phyloP scores from a whole-genome alignment of 2,888 invertebrate genomes.

The Rhogogaster chlorosoma region DNA sequence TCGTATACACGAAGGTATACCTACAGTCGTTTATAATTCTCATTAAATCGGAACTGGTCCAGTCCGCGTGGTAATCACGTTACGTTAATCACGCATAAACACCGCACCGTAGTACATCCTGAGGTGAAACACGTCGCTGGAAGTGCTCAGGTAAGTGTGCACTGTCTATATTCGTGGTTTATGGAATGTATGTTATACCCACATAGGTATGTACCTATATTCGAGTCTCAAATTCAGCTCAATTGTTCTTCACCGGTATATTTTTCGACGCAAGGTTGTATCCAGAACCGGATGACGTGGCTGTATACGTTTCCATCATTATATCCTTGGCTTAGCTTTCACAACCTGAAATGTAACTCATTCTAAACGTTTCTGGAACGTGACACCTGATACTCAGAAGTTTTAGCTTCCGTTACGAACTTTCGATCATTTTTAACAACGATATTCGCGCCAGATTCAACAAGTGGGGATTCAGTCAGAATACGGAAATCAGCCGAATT shows the following conservation, averaged over 20 bases:
- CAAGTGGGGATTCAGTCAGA: background rate
- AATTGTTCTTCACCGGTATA: slow-evolving; percentile 4
- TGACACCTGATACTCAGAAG: background rate
- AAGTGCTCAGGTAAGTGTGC: slow-evolving; percentile 21
- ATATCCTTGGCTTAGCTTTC: background rate
- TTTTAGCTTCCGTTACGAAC: background rate
- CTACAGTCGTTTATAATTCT: slow-evolving; percentile 28
- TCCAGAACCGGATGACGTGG: background rate
- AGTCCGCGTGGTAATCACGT: slow-evolving; percentile 32
- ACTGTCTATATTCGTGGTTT: background rate
- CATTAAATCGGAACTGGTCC: slow-evolving; percentile 34
- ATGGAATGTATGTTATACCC: background rate
- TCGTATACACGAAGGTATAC: background rate
- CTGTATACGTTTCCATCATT: slow-evolving; percentile 1
- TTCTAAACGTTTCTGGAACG: background rate
- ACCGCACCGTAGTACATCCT: background rate
- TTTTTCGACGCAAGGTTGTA: slow-evolving; percentile 10
- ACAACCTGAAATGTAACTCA: slow-evolving; percentile 23
- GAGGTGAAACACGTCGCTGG: slow-evolving; percentile 2
- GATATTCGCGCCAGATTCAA: background rate
- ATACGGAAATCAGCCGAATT: background rate
- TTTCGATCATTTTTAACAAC: background rate
- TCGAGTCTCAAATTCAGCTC: background rate
- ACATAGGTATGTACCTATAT: too few relatives aligned
- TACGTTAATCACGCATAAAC: slow-evolving; percentile 42